A percentile compares a stretch with the other conserved stretches of the same genome.
These are phyloP conservation scores for Pachyramphus minor DNA, from an alignment of 2,113 vertebrate species.

Conservation along the genomic window DNA sequence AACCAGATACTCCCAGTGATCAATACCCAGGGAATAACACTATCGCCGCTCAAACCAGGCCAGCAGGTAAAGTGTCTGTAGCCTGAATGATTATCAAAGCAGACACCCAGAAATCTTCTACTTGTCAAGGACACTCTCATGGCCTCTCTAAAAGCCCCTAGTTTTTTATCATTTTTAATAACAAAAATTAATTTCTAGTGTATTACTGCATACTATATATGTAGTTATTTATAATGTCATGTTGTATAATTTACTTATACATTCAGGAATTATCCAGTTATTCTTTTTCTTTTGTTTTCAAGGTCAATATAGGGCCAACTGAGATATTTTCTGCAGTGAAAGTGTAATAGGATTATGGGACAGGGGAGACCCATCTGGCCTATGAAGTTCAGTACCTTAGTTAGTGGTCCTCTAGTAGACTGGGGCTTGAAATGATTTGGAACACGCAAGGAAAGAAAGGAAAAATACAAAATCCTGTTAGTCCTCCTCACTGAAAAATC, in stretches of 20 bases:
- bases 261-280: not conserved
- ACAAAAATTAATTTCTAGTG: not conserved
- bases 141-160: not conserved
- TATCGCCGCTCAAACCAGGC: constrained; percentile 96
- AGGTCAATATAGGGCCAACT: not conserved
- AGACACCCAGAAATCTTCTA: not conserved
- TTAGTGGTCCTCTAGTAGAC: not conserved
- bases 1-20: constrained; percentile 99
- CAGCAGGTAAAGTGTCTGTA: constrained; percentile 84
- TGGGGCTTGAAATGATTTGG: not conserved
- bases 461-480: not conserved
- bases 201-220: not conserved
- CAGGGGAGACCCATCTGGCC: not conserved
- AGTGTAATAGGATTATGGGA: not conserved
- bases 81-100: not conserved
- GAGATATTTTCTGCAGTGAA: not conserved
- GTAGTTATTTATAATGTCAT: not conserved
- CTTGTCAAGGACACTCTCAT: accelerated
- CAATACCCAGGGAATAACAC: constrained; percentile 99
- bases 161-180: not conserved
- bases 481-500: not conserved
- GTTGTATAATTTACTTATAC: not conserved
- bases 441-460: not conserved
- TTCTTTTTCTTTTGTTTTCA: not conserved
- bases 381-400: not conserved